Base-by-base conservation (phyloP, 2,113 vertebrate genomes). In the Cinclus cinclus region DNA sequence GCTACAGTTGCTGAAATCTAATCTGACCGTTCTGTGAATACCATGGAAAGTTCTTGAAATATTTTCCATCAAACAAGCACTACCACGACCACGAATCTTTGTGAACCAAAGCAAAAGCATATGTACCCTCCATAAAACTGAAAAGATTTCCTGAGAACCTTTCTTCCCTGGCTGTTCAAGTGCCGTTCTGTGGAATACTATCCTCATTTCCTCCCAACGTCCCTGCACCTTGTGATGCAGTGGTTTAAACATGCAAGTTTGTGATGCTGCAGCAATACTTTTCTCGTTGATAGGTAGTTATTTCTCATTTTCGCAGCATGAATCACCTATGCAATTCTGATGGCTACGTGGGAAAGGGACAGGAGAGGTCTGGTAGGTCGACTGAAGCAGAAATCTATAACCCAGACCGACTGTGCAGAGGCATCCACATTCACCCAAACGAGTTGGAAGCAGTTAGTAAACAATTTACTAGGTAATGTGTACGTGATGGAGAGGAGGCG, bases 221-320 rank as follows among this genome's bases (percentile, higher is more conserved):
- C 71, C 68, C 84, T n/a, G 14, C 39, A 76, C 60, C 81, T 91
- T 94, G 87, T 14, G 25, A 92, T 83, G 90, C 78, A 94, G 80
- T 12, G 41, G 70, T 96, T 95, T 46, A 69, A 93, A 59, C 52
- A 44, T 7, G 33, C 76, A 96, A 94, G 79, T 97, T 95, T 96
- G 83, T 79, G 92, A 97, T 94, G 92, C 96, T 95, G 95, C 94
- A 97, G 95, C 85, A 89, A 58, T 21, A 83, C 71, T 91, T 96
- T 79, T n/a, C 71, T 71, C 93, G n/a, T 58, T 46, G 86, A 87
- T 79, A 92, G 85, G 82, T 35, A 92, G 64, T 62, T 93, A 77
- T 81, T 70, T 58, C 55, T 59, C 50, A 17, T 73, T 91, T 91
- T 71, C 59, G 25, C 76, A 65, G 87, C 64, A 56, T 15, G 79